Evolutionary conservation across 2,113 vertebrate species (phyloP).

Genomic region (Pontoporia blainvillei): DNA sequence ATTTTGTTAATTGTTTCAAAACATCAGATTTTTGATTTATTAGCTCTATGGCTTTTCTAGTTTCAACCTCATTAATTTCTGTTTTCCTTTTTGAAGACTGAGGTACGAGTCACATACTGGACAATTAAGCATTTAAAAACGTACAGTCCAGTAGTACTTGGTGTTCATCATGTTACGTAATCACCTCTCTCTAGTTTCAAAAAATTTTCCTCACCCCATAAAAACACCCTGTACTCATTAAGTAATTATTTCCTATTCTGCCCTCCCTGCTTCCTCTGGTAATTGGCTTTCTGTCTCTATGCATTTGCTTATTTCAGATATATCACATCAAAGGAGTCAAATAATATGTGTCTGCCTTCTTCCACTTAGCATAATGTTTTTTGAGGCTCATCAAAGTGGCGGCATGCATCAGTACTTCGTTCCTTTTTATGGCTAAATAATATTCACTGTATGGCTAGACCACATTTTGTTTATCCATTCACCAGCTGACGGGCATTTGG

Average conservation of each 20-base stretch:
- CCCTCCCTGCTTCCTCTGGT: too few relatives aligned
- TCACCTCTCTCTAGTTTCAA: background rate
- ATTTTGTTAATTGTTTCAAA: background rate
- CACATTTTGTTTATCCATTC: background rate
- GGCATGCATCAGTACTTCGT: background rate
- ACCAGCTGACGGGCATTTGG: background rate
- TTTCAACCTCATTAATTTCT: background rate
- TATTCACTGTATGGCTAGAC: background rate
- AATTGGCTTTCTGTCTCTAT: background rate
- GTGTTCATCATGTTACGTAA: fast-evolving
- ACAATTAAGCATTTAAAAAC: background rate
- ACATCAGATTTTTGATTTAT: background rate
- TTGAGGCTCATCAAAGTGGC: too few relatives aligned
- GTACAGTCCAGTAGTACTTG: background rate
- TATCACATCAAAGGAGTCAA: too few relatives aligned
- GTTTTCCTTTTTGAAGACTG: background rate
- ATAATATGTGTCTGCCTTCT: background rate
- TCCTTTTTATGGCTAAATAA: background rate
- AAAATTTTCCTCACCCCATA: background rate
- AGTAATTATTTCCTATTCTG: background rate
- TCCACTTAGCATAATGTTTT: background rate
- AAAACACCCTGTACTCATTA: background rate
- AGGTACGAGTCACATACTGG: background rate
- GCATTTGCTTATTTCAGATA: background rate
- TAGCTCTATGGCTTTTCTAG: background rate